These are phyloP conservation scores for Diorhabda carinulata DNA, from an alignment of 1,140 invertebrate species.

Conservation along the genomic window DNA sequence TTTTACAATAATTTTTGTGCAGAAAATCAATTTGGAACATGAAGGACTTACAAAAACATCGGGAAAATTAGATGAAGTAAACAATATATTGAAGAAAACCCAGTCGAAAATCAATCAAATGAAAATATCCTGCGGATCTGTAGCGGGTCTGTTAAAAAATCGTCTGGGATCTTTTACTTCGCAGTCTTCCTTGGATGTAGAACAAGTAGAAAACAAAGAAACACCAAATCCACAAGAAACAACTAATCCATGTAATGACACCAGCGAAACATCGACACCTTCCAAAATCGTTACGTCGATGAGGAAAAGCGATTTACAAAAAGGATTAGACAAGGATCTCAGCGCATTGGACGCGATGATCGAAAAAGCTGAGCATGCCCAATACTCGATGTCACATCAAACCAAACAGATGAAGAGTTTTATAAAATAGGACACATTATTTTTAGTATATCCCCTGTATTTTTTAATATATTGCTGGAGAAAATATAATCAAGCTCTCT, in stretches of 20 bases:
- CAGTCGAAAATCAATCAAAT: conserved; percentile 85
- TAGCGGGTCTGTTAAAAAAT: conserved; percentile 61
- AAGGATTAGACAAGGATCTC: conserved; percentile 54
- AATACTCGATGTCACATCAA: conserved; percentile 63
- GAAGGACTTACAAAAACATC: conserved; percentile 68
- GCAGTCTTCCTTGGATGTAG: conserved; percentile 22
- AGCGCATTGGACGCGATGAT: conserved; percentile 62
- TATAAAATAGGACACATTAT: conserved; percentile 32
- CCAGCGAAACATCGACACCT: not conserved
- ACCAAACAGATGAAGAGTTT: conserved; percentile 69
- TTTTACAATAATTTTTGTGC: conserved; percentile 27
- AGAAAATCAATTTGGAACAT: conserved; percentile 65
- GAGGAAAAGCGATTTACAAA: conserved; percentile 45
- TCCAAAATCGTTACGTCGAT: conserved; percentile 23
- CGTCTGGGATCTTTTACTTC: conserved; percentile 46
- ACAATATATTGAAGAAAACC: conserved; percentile 71
- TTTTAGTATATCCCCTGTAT: too few species aligned
- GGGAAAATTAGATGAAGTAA: conserved; percentile 78
- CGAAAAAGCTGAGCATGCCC: conserved; percentile 62
- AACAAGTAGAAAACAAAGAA: conserved; percentile 35
- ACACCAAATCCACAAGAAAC: not conserved
- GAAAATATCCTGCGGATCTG: conserved; percentile 70
- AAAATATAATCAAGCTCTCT: too few species aligned
- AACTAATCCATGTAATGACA: not conserved
- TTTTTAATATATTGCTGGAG: too few species aligned